Conservation (phyloP, 2,797 vertebrate species). For the Chloroceryle amazona region DNA sequence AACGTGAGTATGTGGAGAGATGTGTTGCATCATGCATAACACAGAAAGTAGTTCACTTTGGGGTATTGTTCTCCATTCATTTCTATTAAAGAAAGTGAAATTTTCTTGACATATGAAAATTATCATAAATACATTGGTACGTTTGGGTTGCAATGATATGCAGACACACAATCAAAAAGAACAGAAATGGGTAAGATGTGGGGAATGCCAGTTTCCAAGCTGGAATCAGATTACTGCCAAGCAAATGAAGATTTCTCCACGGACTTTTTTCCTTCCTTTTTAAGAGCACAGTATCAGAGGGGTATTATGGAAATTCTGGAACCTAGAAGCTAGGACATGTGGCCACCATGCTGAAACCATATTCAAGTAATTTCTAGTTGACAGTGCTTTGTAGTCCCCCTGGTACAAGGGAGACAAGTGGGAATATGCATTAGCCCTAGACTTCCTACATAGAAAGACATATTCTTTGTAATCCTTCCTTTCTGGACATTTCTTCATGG, state of each 20-base stretch:
- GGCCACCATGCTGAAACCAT: neutral
- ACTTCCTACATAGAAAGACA: neutral
- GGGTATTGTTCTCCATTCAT: neutral
- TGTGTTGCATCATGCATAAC: neutral
- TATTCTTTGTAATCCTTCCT: neutral
- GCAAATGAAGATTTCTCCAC: neutral
- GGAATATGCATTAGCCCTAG: neutral
- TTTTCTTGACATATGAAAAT: neutral
- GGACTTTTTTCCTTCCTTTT: neutral
- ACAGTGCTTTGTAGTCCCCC: neutral
- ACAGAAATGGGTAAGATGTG: neutral
- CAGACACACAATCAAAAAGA: neutral
- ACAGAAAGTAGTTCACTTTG: neutral
- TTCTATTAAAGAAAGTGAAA: neutral
- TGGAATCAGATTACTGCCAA: neutral
- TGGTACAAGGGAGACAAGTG: neutral
- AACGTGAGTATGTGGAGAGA: neutral
- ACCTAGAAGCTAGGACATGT: neutral
- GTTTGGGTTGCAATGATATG: neutral
- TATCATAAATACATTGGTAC: neutral
- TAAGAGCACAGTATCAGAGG: neutral
- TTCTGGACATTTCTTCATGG: neutral
- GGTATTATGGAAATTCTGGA: neutral
- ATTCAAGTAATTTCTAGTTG: neutral
- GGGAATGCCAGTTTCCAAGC: neutral